phyloP scores from a whole-genome alignment of 2,888 invertebrate species.

The Drosophila suboccidentalis region DNA sequence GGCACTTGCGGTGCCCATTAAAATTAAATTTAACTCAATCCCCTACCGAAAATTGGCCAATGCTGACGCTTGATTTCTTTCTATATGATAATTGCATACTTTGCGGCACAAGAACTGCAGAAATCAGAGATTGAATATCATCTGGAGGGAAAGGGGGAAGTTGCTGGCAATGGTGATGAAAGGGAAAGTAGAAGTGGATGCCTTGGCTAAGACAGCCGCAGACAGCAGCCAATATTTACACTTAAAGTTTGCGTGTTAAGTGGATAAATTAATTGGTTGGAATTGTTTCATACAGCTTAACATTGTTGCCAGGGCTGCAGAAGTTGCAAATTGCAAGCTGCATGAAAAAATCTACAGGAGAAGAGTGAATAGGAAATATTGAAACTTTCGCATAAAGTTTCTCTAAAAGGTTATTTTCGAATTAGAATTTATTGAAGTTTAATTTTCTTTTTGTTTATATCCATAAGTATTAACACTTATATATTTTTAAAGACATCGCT shows the following conservation, averaged over 20 bases:
- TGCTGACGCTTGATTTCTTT: constrained; percentile 63
- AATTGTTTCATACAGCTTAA: constrained; percentile 69
- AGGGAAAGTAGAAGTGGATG: neutral
- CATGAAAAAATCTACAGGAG: neutral
- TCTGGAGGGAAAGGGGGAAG: neutral
- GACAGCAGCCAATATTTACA: constrained; percentile 72
- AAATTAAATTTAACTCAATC: constrained; percentile 52
- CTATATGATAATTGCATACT: constrained; percentile 74
- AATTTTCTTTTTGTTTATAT: neutral
- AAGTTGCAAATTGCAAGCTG: constrained; percentile 10
- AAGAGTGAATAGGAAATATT: neutral
- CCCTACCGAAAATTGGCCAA: constrained; percentile 26
- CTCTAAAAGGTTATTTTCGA: neutral
- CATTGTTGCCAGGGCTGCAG: constrained; percentile 33
- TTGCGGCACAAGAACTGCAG: constrained; percentile 40
- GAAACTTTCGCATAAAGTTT: neutral
- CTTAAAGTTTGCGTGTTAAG: constrained; percentile 79
- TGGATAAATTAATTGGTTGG: constrained; percentile 77
- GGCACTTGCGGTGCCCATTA: constrained; percentile 68
- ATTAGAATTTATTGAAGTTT: neutral
- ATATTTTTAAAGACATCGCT: neutral
- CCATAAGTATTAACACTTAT: too few relatives aligned
- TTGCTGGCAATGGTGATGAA: neutral
- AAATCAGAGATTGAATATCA: constrained; percentile 26
- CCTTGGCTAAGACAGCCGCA: constrained; percentile 15